Base-by-base conservation (phyloP, 2,888 invertebrate species). In the Cryptophagus acutangulus region DNA sequence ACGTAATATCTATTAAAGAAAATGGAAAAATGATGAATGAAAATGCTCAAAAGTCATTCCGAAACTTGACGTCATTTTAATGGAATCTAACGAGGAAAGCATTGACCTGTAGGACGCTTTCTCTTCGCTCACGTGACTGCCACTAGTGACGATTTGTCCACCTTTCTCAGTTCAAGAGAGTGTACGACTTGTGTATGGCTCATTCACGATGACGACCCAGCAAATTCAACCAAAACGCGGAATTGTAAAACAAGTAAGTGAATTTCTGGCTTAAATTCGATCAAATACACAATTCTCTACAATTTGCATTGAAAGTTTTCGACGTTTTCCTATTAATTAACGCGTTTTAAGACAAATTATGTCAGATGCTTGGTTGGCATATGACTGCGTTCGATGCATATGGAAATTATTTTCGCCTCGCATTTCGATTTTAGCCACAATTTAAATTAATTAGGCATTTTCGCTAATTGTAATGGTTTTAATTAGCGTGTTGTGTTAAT, bases 161-260 rank as follows among this genome's bases (percentile, higher is more conserved):
- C 24, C 16, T 16, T 31, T 2, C 17, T 3, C n/a, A n/a, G 29
- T 16, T 36, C 39, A 26, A n/a, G 13, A 3, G 29, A 17, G 5
- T 16, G 37, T 43, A 41, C 43, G 36, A 36, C 16, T 41, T 44
- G 36, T 49, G 52, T 49, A 55, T 57, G 52, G 54, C 52, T 50
- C 82, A 82, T 68, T 82, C 66, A 65, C 56, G 65, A 69, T 69
- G 69, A 67, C 66, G 65, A 65, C 71, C 62, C 73, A 66, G 57
- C 67, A 70, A 62, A 67, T 62, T 57, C 69, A 68, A 52, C 65
- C 65, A 52, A 73, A 73, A 66, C 69, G 70, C 61, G 78, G 78
- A 55, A 74, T 77, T 61, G 77, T 79, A 42, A 80, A 79, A 67
- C 77, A 78, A 73, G 79, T 78, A 65, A 71, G 67, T 62, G 37